Base-by-base conservation (phyloP, 1,140 invertebrate species). In the Steinernema feltiae region DNA sequence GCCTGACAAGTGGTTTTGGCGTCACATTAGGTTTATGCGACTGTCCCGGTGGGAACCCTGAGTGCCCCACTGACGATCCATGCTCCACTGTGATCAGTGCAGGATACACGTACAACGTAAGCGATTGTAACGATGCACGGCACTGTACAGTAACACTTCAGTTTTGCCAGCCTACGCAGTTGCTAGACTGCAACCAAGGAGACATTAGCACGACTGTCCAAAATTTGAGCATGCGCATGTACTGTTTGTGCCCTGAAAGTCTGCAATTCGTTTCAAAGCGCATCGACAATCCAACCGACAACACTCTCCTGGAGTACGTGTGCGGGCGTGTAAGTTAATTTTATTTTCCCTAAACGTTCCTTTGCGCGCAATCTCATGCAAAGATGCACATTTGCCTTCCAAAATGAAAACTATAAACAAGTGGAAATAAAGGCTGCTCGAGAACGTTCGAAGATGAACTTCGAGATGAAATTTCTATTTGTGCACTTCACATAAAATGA, bases 231-330 rank as follows among this genome's bases (percentile, higher is more conserved):
- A 79, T 76, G 3, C 32, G 48, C 24, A 63, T 79, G 15, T 72
- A 79, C 72, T 79, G 78, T 41, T 24, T 74, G 30, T 79, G 78
- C 32, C 76, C 76, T 12, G 63, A 69, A 3, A 29, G 70, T n/a
- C 7, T 48, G 18, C 70, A 75, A 32, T 46, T 69, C 24, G 70
- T 41, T 7, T 1, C 32, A 12, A 12, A 75, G 32, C 32, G n/a
- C 69, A n/a, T 69, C 35, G 35, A 41, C 35, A 18, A n/a, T n/a
- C n/a, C 35, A 41, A 7, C 18, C 30, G 0, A 21, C 17, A 75
- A 48, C 30, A 32, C 18, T 0, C 32, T 29, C 31, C 29, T 32
- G 0, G 63, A 77, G 35, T 77, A 75, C 69, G 73, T 77, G 3
- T 77, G 76, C 32, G 21, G 74, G 15, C 31, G 30, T 27, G 72